Conservation (phyloP, 2,797 vertebrate genomes). For the Galago senegalensis region DNA sequence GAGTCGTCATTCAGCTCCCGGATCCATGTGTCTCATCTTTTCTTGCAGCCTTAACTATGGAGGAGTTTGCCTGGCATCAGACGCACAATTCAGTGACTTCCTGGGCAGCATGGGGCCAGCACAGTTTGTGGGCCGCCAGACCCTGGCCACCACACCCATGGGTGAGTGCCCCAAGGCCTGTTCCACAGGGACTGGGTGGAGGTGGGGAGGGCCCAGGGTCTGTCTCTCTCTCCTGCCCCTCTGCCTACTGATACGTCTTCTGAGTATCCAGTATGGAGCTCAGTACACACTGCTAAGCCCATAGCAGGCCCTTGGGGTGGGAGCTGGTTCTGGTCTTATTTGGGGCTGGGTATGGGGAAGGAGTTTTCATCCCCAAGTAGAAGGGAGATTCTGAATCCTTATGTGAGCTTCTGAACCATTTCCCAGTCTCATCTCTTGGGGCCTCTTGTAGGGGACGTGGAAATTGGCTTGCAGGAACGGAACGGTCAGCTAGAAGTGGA, state of each 20-base stretch:
- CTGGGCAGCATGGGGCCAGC: constrained; percentile 95
- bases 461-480: constrained; percentile 97
- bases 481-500: constrained; percentile 98
- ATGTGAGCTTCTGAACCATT: not conserved
- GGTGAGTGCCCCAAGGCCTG: constrained; percentile 89
- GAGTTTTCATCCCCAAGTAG: not conserved
- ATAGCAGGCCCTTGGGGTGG: not conserved
- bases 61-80: constrained; percentile 96
- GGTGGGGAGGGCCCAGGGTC: not conserved
- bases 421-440: constrained; percentile 16
- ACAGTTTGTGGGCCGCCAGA: constrained; percentile 95
- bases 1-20: not conserved
- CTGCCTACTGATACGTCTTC: not conserved
- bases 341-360: not conserved
- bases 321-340: not conserved
- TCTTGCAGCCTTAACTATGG: constrained; percentile 97
- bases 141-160: constrained; percentile 94
- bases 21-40: not conserved
- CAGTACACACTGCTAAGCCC: not conserved
- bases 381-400: not conserved
- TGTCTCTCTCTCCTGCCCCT: not conserved
- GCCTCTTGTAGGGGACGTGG: constrained; percentile 93
- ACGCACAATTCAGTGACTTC: constrained; percentile 94
- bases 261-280: not conserved
- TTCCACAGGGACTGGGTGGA: not conserved